These are phyloP conservation scores for Microcebus ravelobensis DNA, from an alignment of 2,113 vertebrate genomes.

Conservation along the genomic window DNA sequence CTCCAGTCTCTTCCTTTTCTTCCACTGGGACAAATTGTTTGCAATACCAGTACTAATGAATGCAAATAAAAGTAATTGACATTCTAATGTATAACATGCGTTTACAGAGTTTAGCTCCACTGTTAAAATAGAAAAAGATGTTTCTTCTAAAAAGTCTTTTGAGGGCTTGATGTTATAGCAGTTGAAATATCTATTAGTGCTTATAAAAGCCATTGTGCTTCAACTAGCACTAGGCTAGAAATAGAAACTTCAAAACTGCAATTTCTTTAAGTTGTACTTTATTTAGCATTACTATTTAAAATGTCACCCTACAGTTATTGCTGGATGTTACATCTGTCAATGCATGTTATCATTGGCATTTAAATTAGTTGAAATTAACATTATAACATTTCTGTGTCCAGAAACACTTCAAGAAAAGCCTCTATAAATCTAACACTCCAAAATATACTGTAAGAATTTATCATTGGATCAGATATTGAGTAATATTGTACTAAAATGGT, in stretches of 20 bases:
- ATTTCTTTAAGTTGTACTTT: not conserved
- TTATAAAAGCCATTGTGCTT: not conserved
- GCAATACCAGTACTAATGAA: constrained; percentile 53
- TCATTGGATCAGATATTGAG: not conserved
- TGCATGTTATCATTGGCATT: not conserved
- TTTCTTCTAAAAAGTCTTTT: constrained; percentile 1
- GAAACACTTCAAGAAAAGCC: constrained; percentile 2
- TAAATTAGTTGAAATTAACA: not conserved
- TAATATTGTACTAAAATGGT: not conserved
- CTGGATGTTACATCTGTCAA: not conserved
- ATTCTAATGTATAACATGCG: constrained; percentile 18
- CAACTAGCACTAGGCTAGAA: not conserved
- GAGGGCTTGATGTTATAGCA: not conserved
- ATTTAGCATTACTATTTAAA: not conserved
- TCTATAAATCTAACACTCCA: not conserved
- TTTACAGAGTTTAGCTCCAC: not conserved
- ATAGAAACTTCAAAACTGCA: not conserved
- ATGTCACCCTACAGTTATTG: not conserved
- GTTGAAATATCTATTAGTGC: constrained; percentile 9
- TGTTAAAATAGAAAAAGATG: constrained; percentile 52
- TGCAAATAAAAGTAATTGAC: constrained; percentile 54
- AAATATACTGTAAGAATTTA: not conserved
- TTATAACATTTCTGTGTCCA: not conserved
- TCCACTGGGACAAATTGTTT: constrained; percentile 58
- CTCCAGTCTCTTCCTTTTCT: constrained; percentile 37